Evolutionary conservation across 2,888 invertebrate genomes (phyloP).

Genomic region (Dermolepida albohirtum): DNA sequence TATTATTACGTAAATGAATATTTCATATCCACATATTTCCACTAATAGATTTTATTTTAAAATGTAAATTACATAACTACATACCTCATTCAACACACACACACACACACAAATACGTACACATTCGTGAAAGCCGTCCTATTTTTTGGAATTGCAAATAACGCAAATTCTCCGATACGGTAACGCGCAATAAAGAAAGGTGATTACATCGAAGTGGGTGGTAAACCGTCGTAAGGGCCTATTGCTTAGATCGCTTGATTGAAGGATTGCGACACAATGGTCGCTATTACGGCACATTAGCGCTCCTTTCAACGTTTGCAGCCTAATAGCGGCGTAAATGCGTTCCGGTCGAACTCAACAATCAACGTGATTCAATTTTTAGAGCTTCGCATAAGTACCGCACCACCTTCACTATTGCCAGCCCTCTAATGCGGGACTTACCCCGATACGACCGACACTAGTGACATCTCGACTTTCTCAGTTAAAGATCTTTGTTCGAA

Average conservation of each 20-base stretch:
- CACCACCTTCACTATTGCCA: conserved; percentile 41
- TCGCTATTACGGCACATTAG: conserved; percentile 63
- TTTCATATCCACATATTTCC: no score
- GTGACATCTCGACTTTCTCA: conserved; percentile 23
- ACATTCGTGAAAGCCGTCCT: not conserved
- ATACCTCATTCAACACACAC: not conserved
- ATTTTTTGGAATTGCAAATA: conserved; percentile 4
- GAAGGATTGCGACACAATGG: conserved; percentile 63
- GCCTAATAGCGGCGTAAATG: conserved; percentile 62
- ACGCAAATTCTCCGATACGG: conserved; percentile 23
- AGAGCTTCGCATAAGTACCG: conserved; percentile 56
- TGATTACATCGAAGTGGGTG: conserved; percentile 37
- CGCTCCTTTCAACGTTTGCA: conserved; percentile 63
- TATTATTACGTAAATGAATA: no score
- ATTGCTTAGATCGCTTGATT: conserved; percentile 60
- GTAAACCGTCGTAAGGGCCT: conserved; percentile 55
- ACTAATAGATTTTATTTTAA: no score
- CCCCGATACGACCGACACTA: conserved; percentile 22
- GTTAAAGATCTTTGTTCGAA: conserved; percentile 28
- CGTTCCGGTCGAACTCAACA: conserved; percentile 63
- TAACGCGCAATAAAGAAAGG: conserved; percentile 23
- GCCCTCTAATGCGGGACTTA: conserved; percentile 26
- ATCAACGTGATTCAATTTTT: conserved; percentile 63
- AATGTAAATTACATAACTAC: not conserved
- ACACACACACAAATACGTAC: not conserved